phyloP scores from a whole-genome alignment of 2,797 vertebrate species.

The Geotria australis region DNA sequence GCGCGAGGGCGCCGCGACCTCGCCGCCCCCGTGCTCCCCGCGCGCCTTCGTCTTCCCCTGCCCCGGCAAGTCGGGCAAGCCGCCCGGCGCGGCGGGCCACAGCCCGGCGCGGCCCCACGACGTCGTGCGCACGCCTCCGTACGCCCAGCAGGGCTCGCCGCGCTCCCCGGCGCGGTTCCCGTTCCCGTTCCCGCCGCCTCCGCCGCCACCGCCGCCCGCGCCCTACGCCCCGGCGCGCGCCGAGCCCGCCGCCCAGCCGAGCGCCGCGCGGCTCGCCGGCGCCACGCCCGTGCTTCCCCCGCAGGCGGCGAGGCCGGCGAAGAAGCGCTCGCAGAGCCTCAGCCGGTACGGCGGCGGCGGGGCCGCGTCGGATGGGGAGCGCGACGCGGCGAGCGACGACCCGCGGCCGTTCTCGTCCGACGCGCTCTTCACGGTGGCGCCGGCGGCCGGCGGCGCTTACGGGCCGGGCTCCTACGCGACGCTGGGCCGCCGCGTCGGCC shows the following conservation, averaged over 20 bases:
- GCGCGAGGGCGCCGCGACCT: background rate
- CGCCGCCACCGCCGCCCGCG: background rate
- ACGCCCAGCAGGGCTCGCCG: conserved; percentile 1
- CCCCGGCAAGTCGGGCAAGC: conserved; percentile 3
- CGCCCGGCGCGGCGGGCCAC: background rate
- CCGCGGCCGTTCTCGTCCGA: conserved; percentile 4
- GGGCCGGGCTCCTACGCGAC: conserved; percentile 41
- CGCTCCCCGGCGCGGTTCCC: conserved; percentile 4
- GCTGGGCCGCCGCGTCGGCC: conserved; percentile 33
- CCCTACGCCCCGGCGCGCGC: conserved; percentile 21
- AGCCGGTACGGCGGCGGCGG: conserved; percentile 18
- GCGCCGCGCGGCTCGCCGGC: background rate
- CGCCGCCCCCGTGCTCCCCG: too few relatives aligned
- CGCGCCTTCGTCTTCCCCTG: background rate
- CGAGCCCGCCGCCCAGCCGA: conserved; percentile 19
- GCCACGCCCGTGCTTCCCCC: background rate
- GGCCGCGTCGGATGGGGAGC: conserved; percentile 43
- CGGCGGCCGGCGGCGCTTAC: background rate
- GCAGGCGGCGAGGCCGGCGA: conserved; percentile 10
- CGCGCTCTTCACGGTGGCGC: too few relatives aligned
- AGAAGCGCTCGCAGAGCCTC: conserved; percentile 39
- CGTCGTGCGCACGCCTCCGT: conserved; percentile 12
- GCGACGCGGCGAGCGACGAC: conserved; percentile 18
- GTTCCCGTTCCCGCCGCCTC: conserved; percentile 6
- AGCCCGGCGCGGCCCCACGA: conserved; percentile 9